These are phyloP conservation scores for Ferrisia virgata DNA, from an alignment of 2,888 invertebrate genomes.

Conservation along the genomic window DNA sequence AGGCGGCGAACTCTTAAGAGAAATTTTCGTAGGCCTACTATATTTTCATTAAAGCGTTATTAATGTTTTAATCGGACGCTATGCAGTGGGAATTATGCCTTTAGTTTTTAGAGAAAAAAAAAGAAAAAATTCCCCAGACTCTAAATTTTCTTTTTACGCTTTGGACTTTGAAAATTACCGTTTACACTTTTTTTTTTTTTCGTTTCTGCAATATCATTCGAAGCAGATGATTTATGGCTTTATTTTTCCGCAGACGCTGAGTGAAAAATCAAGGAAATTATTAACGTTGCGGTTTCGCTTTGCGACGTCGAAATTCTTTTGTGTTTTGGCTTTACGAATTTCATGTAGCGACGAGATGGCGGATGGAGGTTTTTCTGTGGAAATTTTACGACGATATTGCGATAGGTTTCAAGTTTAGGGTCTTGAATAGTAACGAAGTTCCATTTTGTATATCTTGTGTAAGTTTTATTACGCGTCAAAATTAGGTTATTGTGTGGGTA, in stretches of 20 bases:
- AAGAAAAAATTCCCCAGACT: background rate
- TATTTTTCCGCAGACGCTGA: background rate
- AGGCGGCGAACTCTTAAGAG: background rate
- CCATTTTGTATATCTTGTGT: background rate
- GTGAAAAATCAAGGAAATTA: background rate
- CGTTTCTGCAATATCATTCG: background rate
- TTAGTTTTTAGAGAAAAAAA: too few species aligned
- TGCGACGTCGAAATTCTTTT: background rate
- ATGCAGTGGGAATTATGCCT: background rate
- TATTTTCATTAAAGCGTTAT: background rate
- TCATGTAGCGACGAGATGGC: background rate
- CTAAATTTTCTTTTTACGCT: background rate
- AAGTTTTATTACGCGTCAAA: too few species aligned
- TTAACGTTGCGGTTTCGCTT: background rate
- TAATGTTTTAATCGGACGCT: background rate
- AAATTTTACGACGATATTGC: background rate
- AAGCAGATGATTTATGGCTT: background rate
- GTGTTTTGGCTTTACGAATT: background rate
- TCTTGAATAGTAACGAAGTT: background rate
- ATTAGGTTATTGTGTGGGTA: too few species aligned
- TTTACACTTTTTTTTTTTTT: background rate
- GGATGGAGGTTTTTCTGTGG: background rate
- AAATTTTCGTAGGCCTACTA: background rate
- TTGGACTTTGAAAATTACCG: slow-evolving; percentile 14
- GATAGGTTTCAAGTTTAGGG: background rate